Evolutionary conservation across 2,113 vertebrate genomes (phyloP), one percentile per base, ranked within the genome.

Genomic region (Psilopogon haemacephalus): DNA sequence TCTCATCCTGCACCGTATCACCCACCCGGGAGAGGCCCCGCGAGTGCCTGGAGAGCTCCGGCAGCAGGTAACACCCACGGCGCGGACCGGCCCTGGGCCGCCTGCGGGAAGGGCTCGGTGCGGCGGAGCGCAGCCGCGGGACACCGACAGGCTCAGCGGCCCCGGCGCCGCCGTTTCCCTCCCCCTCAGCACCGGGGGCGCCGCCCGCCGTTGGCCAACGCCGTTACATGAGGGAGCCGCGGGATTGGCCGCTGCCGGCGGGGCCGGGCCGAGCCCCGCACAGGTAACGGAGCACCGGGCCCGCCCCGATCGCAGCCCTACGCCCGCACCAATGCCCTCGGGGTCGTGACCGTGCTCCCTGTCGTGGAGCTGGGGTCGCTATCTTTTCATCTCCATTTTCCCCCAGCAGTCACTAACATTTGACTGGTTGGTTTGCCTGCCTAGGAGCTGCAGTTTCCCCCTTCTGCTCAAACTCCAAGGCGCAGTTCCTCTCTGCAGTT

Each of bases 161-260:
- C 16, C 14, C 19, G 5, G 11, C 16, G 42, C 69, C 74, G 52
- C 86, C 86, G 80, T 44, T 21, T 68, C 7, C 33, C 21, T 14
- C 13, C 6, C 33, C 17, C 2, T 14, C 38, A 3, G 5, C 0
- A 15, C 23, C 32, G 30, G 10, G 12, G 30, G 38, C 30, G 13
- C 46, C 50, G n/a, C 32, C 21, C 37, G 54, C 79, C 84, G 69
- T 64, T 55, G 90, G 32, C 27, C 20, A 18, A 56, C 32, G 23
- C 18, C 7, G 12, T 65, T 84, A 90, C 90, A 56, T 73, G 79
- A 42, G 35, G 9, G 21, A 28, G 55, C 44, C 35, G 37, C 32
- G n/a, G 63, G 62, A 2, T 11, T 27, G 23, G 3, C 38, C n/a
- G n/a, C 48, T 12, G 48, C 5, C 26, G 46, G 21, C 28, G 26